Evolutionary conservation across 2,888 invertebrate genomes (phyloP).

Genomic region (Lasioglossum malachurum): DNA sequence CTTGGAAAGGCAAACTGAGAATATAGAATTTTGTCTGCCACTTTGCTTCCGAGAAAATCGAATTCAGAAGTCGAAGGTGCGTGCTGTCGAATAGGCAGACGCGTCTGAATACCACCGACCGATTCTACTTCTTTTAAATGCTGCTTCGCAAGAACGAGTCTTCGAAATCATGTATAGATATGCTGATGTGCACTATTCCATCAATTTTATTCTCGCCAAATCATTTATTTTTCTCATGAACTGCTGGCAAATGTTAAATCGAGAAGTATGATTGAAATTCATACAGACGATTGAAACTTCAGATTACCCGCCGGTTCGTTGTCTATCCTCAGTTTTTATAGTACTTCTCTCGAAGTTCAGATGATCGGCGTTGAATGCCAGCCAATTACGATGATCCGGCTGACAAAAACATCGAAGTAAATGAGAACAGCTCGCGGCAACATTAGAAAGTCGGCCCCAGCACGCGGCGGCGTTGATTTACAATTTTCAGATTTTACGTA

Average conservation of each 20-base stretch:
- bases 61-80: not conserved
- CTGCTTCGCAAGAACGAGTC: not conserved
- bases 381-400: constrained; percentile 31
- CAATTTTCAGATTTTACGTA: constrained; percentile 52
- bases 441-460: constrained; percentile 47
- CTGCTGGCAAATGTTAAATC: too few relatives aligned
- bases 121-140: not conserved
- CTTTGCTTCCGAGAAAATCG: not conserved
- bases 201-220: not conserved
- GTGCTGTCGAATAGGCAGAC: not conserved
- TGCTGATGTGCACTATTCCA: too few relatives aligned
- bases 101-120: not conserved
- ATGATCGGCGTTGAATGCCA: not conserved
- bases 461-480: constrained; percentile 46
- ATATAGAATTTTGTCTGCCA: not conserved
- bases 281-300: constrained; percentile 1
- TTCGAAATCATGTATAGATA: not conserved
- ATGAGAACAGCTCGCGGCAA: constrained; percentile 12
- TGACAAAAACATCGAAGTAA: constrained; percentile 40
- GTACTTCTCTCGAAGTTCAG: not conserved
- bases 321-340: not conserved
- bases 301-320: constrained; percentile 6
- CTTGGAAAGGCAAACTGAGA: not conserved
- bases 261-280: not conserved
- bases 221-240: too few relatives aligned